A percentile compares a stretch with the other conserved stretches of the same genome.
Conservation (phyloP, 2,797 vertebrate genomes). For the Coilia nasus region DNA sequence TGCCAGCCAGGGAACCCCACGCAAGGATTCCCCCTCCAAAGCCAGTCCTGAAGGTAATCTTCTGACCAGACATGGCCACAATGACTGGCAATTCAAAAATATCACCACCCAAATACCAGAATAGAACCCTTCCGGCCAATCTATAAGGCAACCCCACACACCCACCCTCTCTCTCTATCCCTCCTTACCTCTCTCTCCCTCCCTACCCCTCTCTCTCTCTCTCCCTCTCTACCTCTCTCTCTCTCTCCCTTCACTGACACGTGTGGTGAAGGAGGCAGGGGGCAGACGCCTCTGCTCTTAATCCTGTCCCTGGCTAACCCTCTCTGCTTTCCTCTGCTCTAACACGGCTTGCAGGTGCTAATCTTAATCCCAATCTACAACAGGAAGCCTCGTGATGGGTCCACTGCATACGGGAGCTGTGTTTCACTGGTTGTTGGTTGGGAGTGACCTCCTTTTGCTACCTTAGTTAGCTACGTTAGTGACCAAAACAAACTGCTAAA, state of each 20-base stretch:
- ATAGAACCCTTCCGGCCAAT: neutral
- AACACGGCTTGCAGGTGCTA: slow-evolving; percentile 51
- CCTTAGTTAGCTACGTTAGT: too few species aligned
- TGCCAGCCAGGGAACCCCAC: too few species aligned
- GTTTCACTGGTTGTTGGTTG: neutral
- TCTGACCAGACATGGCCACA: neutral
- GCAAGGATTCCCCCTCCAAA: neutral
- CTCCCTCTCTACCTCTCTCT: neutral
- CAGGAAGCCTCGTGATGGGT: slow-evolving; percentile 59
- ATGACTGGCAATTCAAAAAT: neutral
- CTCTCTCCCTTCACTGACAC: neutral
- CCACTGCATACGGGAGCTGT: neutral
- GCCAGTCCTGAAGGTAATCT: neutral
- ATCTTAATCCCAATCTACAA: slow-evolving; percentile 62
- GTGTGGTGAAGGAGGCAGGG: slow-evolving; percentile 7
- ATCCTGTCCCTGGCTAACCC: slow-evolving; percentile 52
- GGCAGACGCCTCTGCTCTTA: slow-evolving; percentile 39
- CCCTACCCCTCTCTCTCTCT: neutral
- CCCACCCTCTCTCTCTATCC: neutral
- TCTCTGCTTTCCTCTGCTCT: slow-evolving; percentile 14
- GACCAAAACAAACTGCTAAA: neutral
- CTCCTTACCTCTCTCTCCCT: neutral
- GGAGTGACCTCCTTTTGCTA: neutral
- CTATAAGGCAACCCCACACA: too few species aligned
- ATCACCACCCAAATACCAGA: neutral